A percentile compares a stretch with the other conserved stretches of the same genome.
Evolutionary conservation across 2,888 invertebrate species (phyloP).

Genomic region (Liodrosophila aerea): DNA sequence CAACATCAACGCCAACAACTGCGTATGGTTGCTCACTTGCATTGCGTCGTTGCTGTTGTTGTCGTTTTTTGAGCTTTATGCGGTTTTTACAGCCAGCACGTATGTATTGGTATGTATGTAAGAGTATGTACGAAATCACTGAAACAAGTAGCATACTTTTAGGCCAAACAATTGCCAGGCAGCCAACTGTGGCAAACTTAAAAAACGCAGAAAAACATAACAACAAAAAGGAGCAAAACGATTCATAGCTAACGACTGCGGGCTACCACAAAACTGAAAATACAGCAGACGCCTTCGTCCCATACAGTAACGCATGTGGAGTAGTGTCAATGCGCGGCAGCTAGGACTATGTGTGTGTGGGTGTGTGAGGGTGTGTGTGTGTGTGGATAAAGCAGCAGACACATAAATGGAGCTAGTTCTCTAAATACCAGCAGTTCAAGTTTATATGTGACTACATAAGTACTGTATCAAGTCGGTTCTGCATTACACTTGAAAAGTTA

Average conservation of each 20-base stretch:
- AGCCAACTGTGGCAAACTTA: constrained; percentile 56
- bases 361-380: too few species aligned
- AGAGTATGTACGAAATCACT: constrained; percentile 60
- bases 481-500: too few species aligned
- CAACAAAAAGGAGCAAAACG: constrained; percentile 25
- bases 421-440: constrained; percentile 17
- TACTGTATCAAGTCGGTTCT: not conserved
- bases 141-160: constrained; percentile 71
- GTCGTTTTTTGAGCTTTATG: constrained; percentile 49
- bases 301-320: not conserved
- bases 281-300: constrained; percentile 17
- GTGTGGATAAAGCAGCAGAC: constrained; percentile 21
- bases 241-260: constrained; percentile 47
- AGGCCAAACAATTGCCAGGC: constrained; percentile 67
- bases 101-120: constrained; percentile 19
- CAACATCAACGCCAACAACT: constrained; percentile 51
- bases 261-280: constrained; percentile 47
- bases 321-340: constrained; percentile 38
- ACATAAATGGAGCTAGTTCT: constrained; percentile 30
- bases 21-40: constrained; percentile 59
- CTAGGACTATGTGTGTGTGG: too few species aligned
- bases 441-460: too few species aligned
- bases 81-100: constrained; percentile 51
- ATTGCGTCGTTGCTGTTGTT: constrained; percentile 45
- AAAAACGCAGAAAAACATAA: constrained; percentile 37